Conservation (phyloP, 1,140 invertebrate species). For the Ostrea edulis region DNA sequence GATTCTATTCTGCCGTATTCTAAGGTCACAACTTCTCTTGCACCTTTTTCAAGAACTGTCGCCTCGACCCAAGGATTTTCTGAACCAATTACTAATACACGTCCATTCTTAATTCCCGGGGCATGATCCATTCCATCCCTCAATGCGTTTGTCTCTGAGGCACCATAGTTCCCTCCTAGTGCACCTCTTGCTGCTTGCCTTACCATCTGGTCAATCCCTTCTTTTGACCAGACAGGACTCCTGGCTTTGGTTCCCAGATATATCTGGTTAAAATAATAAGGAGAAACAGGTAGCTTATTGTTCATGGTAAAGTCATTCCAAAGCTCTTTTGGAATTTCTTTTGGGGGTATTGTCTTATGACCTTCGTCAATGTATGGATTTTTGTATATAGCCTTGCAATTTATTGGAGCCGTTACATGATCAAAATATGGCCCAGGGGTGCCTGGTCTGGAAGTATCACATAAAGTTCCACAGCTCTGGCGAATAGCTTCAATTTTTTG, state of each 20-base stretch:
- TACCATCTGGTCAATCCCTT: no score
- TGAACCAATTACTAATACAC: conserved; percentile 34
- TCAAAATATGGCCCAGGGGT: no score
- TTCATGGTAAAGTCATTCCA: conserved; percentile 14
- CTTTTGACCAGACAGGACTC: no score
- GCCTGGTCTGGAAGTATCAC: no score
- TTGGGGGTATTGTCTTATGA: neutral
- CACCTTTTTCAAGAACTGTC: neutral
- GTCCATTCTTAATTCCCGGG: conserved; percentile 4
- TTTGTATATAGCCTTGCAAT: neutral
- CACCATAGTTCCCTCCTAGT: no score
- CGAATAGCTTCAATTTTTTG: no score
- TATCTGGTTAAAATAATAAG: conserved; percentile 25
- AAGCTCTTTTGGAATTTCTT: conserved; percentile 35
- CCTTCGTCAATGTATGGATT: conserved; percentile 4
- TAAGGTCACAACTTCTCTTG: neutral
- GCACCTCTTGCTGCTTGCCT: no score
- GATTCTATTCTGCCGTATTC: conserved; percentile 32
- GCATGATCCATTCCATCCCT: neutral
- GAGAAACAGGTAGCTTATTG: neutral
- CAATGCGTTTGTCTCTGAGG: no score
- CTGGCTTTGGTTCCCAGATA: neutral
- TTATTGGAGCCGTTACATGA: neutral
- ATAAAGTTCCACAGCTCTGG: no score
- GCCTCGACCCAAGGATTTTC: conserved; percentile 40